These are phyloP conservation scores for Chiroxiphia lanceolata DNA, from an alignment of 2,797 vertebrate genomes.

Conservation along the genomic window DNA sequence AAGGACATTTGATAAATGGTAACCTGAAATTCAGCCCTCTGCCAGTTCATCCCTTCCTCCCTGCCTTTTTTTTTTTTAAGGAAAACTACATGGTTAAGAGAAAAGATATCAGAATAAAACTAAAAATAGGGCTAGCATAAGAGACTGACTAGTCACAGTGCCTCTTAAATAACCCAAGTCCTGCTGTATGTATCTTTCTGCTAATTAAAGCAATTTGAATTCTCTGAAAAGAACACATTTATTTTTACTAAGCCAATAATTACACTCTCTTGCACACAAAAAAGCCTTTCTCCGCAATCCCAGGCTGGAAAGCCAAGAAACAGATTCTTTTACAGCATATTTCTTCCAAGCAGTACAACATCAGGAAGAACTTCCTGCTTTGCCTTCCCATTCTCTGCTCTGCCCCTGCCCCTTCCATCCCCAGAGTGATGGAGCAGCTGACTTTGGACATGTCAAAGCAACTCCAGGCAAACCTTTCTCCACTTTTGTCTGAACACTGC, in stretches of 20 bases:
- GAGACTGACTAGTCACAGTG: neutral
- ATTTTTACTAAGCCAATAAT: conserved; percentile 53
- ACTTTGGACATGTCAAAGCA: conserved; percentile 60
- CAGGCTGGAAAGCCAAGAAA: conserved; percentile 11
- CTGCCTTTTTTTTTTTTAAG: neutral
- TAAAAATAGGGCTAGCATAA: conserved; percentile 43
- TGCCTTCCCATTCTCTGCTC: neutral
- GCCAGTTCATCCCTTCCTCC: neutral
- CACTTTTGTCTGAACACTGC: conserved; percentile 33
- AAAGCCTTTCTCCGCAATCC: neutral
- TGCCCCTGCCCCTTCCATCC: conserved; percentile 14
- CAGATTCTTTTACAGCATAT: conserved; percentile 12
- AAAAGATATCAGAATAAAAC: conserved; percentile 24
- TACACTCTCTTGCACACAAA: conserved; percentile 14
- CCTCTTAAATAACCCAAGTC: conserved; percentile 45
- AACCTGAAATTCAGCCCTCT: neutral
- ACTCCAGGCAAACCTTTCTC: conserved; percentile 2
- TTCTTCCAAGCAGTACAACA: conserved; percentile 10
- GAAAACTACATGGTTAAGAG: neutral
- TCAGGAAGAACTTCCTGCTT: conserved; percentile 27
- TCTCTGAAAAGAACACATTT: conserved; percentile 39
- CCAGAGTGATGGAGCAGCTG: conserved; percentile 41
- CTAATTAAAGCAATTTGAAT: conserved; percentile 62
- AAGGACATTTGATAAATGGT: neutral
- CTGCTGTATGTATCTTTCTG: conserved; percentile 41